phyloP scores from a whole-genome alignment of 2,888 invertebrate species.

The Plagodis pulveraria region DNA sequence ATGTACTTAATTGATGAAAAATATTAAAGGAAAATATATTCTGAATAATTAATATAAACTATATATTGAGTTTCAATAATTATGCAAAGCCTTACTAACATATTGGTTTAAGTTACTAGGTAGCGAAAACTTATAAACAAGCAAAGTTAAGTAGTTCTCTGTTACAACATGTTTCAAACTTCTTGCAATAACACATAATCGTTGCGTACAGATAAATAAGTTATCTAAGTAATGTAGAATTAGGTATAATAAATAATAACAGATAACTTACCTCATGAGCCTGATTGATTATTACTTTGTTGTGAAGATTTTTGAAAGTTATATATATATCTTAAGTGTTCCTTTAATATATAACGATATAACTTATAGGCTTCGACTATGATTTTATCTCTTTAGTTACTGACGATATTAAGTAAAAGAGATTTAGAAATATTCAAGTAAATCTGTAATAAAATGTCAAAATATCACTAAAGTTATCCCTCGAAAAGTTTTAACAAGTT shows the following conservation, averaged over 20 bases:
- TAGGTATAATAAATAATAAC: constrained; percentile 2
- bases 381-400: not conserved
- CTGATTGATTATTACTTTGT: not conserved
- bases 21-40: too few species aligned
- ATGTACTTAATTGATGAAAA: too few species aligned
- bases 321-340: too few species aligned
- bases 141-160: too few species aligned
- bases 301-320: not conserved
- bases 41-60: too few species aligned
- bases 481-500: constrained; percentile 20
- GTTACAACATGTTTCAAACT: too few species aligned
- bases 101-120: too few species aligned
- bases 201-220: not conserved
- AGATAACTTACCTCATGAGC: constrained; percentile 6
- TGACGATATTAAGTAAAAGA: not conserved
- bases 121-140: too few species aligned
- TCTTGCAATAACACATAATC: not conserved
- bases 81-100: too few species aligned
- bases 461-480: not conserved
- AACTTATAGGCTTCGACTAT: too few species aligned
- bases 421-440: not conserved
- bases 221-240: constrained; percentile 2
- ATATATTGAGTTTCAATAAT: too few species aligned
- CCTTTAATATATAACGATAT: too few species aligned
- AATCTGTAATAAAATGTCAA: constrained; percentile 1